Evolutionary conservation across 2,888 invertebrate species (phyloP).

Genomic region (Drosophila macrothrix): DNA sequence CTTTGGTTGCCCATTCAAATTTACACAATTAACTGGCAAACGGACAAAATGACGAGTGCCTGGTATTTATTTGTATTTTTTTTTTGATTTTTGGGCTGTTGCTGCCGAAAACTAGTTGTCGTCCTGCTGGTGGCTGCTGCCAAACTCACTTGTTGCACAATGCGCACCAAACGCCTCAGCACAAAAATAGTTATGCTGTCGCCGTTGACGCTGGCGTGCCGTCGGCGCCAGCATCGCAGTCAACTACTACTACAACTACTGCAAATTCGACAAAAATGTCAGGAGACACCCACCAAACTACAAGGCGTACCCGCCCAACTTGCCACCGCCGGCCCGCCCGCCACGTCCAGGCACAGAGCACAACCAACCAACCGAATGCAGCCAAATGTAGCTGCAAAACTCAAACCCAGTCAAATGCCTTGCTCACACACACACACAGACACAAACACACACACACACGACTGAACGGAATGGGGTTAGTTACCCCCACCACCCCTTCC

Average conservation of each 20-base stretch:
- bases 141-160: conserved; percentile 86
- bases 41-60: conserved; percentile 27
- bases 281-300: conserved; percentile 81
- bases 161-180: conserved; percentile 77
- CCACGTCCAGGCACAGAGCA: conserved; percentile 31
- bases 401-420: conserved; percentile 71
- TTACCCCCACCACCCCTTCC: background rate
- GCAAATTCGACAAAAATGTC: conserved; percentile 83
- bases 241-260: conserved; percentile 49
- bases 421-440: conserved; percentile 40
- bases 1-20: conserved; percentile 57
- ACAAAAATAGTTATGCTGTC: conserved; percentile 76
- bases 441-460: conserved; percentile 29
- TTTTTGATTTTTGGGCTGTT: conserved; percentile 23
- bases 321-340: conserved; percentile 6
- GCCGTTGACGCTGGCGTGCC: conserved; percentile 39
- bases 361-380: conserved; percentile 76
- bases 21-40: conserved; percentile 61
- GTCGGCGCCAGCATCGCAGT: conserved; percentile 43
- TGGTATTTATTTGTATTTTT: conserved; percentile 1
- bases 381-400: conserved; percentile 80
- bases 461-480: conserved; percentile 40
- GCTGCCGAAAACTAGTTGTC: conserved; percentile 80
- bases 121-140: conserved; percentile 84
- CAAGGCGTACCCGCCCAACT: conserved; percentile 41